Percentiles rank a stretch among this genome's conserved stretches.
These are phyloP conservation scores for Gonioctena quinquepunctata DNA, from an alignment of 1,140 invertebrate genomes.

Conservation along the genomic window DNA sequence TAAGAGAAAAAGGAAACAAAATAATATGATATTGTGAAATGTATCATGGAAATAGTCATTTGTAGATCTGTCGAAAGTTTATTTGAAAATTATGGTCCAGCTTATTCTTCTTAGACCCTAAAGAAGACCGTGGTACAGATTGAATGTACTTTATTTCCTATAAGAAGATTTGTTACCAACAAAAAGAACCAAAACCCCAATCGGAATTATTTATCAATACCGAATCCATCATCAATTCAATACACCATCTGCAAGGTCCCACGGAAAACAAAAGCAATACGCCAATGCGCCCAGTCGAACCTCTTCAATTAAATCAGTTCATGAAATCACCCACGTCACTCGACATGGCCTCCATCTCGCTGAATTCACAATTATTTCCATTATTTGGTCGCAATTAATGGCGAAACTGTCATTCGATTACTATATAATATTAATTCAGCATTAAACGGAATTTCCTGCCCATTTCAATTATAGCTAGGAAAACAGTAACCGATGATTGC, in stretches of 20 bases:
- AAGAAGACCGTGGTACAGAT: no score
- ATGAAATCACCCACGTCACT: not conserved
- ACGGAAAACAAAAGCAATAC: not conserved
- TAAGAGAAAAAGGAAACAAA: no score
- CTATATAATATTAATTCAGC: not conserved
- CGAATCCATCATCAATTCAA: not conserved
- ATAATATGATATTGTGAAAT: no score
- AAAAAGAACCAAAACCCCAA: no score
- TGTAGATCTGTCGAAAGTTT: no score
- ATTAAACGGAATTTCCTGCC: conserved; percentile 1
- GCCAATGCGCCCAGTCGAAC: not conserved
- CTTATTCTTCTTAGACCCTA: no score
- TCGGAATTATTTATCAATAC: no score
- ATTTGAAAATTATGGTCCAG: no score
- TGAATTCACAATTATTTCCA: conserved; percentile 3
- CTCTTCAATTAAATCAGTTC: not conserved
- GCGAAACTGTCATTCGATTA: not conserved
- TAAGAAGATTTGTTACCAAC: no score
- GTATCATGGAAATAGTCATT: no score
- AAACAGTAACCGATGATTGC: not conserved
- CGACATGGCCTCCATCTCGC: not conserved
- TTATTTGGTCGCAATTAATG: conserved; percentile 5
- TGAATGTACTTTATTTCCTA: no score
- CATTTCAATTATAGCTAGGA: not conserved
- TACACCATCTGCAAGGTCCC: not conserved